Percentiles rank a stretch among this genome's conserved stretches.
phyloP scores from a whole-genome alignment of 2,113 vertebrate species.

The Sus scrofa region DNA sequence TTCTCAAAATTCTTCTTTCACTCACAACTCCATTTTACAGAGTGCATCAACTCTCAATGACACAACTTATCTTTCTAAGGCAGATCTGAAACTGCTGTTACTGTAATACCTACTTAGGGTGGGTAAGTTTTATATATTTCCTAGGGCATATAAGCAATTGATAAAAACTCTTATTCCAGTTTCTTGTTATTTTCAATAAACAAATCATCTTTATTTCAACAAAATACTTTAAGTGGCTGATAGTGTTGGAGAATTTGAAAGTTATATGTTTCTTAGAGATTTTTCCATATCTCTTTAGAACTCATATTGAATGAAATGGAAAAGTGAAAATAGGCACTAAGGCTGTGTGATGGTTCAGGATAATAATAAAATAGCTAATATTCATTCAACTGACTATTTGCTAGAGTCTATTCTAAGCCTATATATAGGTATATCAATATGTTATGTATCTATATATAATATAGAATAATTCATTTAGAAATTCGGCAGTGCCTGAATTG shows the following conservation, averaged over 20 bases:
- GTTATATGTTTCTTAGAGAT: background rate
- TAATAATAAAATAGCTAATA: background rate
- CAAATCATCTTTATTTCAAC: background rate
- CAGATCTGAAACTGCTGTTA: background rate
- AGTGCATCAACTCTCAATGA: background rate
- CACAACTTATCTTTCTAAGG: background rate
- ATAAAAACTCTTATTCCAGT: background rate
- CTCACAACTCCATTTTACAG: conserved; percentile 9
- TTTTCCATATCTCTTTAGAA: conserved; percentile 19
- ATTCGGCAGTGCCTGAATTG: background rate
- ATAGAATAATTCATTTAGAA: background rate
- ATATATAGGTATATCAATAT: background rate
- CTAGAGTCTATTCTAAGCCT: background rate
- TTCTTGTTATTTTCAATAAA: background rate
- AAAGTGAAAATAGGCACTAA: background rate
- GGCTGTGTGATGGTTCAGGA: background rate
- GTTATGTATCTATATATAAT: background rate
- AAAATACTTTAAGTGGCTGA: background rate
- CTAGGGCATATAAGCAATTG: background rate
- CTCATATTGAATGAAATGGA: background rate
- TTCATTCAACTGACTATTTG: background rate
- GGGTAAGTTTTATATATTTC: background rate
- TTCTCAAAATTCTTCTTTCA: background rate
- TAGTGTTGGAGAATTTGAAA: background rate
- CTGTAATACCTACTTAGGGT: background rate